Percentiles rank a stretch among this genome's conserved stretches.
Evolutionary conservation across 2,113 vertebrate species (phyloP).

Genomic region (Gopherus flavomarginatus): DNA sequence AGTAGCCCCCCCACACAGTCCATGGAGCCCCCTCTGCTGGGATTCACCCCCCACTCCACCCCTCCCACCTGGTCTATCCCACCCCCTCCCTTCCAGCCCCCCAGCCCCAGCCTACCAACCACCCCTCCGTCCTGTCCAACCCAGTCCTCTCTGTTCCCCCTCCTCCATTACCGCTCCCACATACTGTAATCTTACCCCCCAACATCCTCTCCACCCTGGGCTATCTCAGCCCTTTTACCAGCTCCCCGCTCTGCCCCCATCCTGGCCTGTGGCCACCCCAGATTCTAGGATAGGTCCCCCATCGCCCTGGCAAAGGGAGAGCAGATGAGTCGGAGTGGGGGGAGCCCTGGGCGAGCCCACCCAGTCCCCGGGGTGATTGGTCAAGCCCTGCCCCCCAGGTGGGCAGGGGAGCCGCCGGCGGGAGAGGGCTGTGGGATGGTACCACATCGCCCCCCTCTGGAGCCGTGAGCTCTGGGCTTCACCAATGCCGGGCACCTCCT

Average conservation of each 20-base stretch:
- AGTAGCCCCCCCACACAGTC: background rate
- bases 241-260: background rate
- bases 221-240: background rate
- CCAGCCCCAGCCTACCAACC: background rate
- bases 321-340: background rate
- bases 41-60: background rate
- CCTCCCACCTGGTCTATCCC: background rate
- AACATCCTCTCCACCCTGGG: background rate
- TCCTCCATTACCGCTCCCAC: background rate
- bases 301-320: background rate
- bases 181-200: background rate
- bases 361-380: background rate
- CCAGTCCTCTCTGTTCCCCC: background rate
- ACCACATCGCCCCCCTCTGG: background rate
- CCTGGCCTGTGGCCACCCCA: background rate
- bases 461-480: background rate
- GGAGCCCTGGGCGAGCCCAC: background rate
- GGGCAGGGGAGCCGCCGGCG: rapidly evolving
- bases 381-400: background rate
- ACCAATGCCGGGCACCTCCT: background rate
- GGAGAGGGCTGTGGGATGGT: background rate
- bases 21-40: background rate
- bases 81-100: no score
- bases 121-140: background rate
- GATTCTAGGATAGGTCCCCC: background rate